Evolutionary conservation across 2,797 vertebrate genomes (phyloP).

Genomic region (Danio jaintianensis): DNA sequence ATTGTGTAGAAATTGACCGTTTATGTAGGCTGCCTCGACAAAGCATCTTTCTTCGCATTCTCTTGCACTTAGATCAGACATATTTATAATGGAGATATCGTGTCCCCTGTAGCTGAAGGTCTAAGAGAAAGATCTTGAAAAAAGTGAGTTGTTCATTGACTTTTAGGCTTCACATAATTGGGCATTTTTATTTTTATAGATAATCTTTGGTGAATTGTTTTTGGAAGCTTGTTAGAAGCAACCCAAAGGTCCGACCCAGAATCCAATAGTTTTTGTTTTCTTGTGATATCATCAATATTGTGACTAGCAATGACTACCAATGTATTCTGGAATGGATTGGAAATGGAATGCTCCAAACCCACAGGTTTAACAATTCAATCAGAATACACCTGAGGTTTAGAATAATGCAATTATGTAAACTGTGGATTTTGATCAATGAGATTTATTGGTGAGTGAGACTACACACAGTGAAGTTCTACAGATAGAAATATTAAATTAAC

Average conservation of each 20-base stretch:
- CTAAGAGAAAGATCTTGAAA: background rate
- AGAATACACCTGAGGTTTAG: background rate
- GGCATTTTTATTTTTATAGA: too few relatives aligned
- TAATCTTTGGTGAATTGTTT: background rate
- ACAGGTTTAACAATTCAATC: background rate
- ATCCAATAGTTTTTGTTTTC: background rate
- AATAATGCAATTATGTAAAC: background rate
- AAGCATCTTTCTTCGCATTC: slow-evolving; percentile 72
- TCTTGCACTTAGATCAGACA: slow-evolving; percentile 37
- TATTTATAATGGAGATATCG: slow-evolving; percentile 53
- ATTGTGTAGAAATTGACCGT: slow-evolving; percentile 61
- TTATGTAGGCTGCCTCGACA: slow-evolving; percentile 69
- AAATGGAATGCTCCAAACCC: background rate
- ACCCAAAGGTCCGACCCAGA: background rate
- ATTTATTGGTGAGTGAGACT: background rate
- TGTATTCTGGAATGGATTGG: background rate
- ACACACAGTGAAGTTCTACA: too few relatives aligned
- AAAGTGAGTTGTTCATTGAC: background rate
- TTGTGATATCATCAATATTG: background rate
- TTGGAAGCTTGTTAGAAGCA: background rate
- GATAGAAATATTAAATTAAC: background rate
- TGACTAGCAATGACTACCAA: background rate
- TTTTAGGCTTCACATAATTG: background rate
- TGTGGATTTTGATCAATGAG: background rate
- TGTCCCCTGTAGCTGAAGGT: background rate